Evolutionary conservation across 2,888 invertebrate species (phyloP), one percentile per base, ranked within the genome.

Genomic region (Zelleria hepariella): DNA sequence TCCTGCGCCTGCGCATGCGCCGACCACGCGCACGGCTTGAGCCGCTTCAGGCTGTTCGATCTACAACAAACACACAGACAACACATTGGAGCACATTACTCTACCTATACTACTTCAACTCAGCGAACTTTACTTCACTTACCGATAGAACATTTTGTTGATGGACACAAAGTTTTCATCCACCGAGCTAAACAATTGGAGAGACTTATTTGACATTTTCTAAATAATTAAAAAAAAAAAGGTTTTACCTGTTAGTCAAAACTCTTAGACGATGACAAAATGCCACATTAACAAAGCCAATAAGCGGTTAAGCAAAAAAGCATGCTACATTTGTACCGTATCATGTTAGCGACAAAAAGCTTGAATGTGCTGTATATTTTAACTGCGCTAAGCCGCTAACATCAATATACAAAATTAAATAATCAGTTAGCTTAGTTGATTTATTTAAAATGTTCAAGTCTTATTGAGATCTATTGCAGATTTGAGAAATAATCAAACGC

Each of bases 1-100:
- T 92, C 91, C 71, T 91, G 91, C 60, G 91, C 89, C 69, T 91
- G 91, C 92, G n/a, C n/a, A n/a, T n/a, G n/a, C n/a, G n/a, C n/a
- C n/a, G n/a, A n/a, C n/a, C n/a, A n/a, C n/a, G n/a, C n/a, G n/a
- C n/a, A n/a, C n/a, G n/a, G n/a, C 76, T 92, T 92, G 63, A 91
- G 90, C 62, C 92, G 90, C 65, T 92, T 90, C 71, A 92, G 77
- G 74, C 92, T 92, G 70, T 89, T 90, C 5, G 89, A 88, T 74
- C 89, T 90, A 84, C 63, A 86, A 21, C 5, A 21, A 21, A 51
- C 20, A 23, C 6, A 20, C 5, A 7, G 8, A 32, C 8, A 32
- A 8, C 32, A 32, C 32, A 7, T 32, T 32, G 5, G 8, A 8
- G 32, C 8, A 8, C 32, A 32, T 5, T 32, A 32, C 42, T 42